Evolutionary conservation across 2,888 invertebrate genomes (phyloP).

Genomic region (Halictus quadricinctus): DNA sequence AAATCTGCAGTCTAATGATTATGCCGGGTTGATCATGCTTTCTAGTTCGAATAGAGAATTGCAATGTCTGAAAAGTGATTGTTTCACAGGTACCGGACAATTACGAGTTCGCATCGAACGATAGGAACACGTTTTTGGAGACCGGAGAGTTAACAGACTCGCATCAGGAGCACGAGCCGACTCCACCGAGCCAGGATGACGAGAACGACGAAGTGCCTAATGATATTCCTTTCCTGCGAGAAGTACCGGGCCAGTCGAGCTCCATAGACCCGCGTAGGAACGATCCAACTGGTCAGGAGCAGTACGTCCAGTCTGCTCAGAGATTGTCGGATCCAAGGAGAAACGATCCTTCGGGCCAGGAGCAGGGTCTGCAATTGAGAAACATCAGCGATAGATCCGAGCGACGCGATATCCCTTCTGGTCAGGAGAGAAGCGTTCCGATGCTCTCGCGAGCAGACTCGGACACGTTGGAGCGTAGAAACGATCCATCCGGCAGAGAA

Average conservation of each 20-base stretch:
- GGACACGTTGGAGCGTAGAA: slow-evolving; percentile 77
- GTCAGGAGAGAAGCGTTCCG: slow-evolving; percentile 72
- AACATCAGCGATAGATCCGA: slow-evolving; percentile 72
- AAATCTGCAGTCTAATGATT: background rate
- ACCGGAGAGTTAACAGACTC: slow-evolving; percentile 81
- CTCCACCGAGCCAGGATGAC: slow-evolving; percentile 79
- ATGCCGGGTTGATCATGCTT: background rate
- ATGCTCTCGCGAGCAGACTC: slow-evolving; percentile 68
- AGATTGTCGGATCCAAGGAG: slow-evolving; percentile 77
- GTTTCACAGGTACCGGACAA: slow-evolving; percentile 75
- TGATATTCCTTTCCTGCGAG: slow-evolving; percentile 80
- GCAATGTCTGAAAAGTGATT: slow-evolving; percentile 7
- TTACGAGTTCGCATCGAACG: slow-evolving; percentile 81
- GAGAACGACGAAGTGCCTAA: slow-evolving; percentile 81
- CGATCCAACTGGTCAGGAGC: slow-evolving; percentile 80
- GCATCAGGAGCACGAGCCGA: slow-evolving; percentile 78
- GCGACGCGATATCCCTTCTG: slow-evolving; percentile 75
- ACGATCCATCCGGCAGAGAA: slow-evolving; percentile 80
- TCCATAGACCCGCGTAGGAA: slow-evolving; percentile 79
- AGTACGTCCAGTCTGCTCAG: slow-evolving; percentile 72
- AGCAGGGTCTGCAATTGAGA: slow-evolving; percentile 66
- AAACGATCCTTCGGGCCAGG: slow-evolving; percentile 80
- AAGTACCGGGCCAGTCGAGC: slow-evolving; percentile 81
- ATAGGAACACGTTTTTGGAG: slow-evolving; percentile 81
- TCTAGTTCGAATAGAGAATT: background rate